Percentiles rank a stretch among this genome's conserved stretches.
Evolutionary conservation across 2,888 invertebrate species (phyloP).

Genomic region (Nemurella pictetii): DNA sequence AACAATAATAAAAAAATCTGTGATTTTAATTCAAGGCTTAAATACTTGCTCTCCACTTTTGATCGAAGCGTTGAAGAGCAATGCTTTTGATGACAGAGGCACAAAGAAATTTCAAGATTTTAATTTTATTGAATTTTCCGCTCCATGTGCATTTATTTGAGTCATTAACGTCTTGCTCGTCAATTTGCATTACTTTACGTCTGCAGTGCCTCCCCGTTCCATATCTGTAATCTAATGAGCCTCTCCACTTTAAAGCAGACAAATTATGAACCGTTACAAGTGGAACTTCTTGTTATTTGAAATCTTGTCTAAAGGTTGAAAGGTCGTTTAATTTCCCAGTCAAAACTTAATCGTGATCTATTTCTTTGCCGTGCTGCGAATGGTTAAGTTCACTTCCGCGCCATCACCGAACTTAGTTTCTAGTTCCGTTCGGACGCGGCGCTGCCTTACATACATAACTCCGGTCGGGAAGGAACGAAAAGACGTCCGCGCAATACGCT

Average conservation of each 20-base stretch:
- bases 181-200: background rate
- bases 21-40: background rate
- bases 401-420: background rate
- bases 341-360: slow-evolving; percentile 1
- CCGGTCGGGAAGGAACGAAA: no score
- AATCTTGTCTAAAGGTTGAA: background rate
- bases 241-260: background rate
- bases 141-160: background rate
- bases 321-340: slow-evolving; percentile 3
- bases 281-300: slow-evolving; percentile 5
- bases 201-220: background rate
- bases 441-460: no score
- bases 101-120: background rate
- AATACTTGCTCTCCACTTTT: background rate
- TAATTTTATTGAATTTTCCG: background rate
- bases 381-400: background rate
- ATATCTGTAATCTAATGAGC: slow-evolving; percentile 8
- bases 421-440: background rate
- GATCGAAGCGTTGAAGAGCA: background rate
- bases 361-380: background rate
- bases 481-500: no score
- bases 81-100: background rate
- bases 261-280: background rate
- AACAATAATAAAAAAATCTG: background rate
- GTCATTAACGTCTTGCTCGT: background rate